phyloP scores from a whole-genome alignment of 1,140 invertebrate genomes.

The Orius laevigatus region DNA sequence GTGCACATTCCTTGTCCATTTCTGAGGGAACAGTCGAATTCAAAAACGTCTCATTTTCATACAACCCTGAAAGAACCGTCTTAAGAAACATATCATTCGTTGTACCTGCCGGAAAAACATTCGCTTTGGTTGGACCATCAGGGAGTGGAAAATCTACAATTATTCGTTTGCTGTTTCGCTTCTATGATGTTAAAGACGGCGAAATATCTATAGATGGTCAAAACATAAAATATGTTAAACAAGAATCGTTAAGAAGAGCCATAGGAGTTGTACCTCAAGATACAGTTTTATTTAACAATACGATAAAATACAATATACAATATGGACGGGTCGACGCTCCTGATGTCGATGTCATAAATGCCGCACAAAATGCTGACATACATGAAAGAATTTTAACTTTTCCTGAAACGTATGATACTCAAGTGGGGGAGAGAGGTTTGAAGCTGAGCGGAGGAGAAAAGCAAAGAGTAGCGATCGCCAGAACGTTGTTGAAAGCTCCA shows the following conservation, averaged over 20 bases:
- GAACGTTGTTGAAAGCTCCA: constrained; percentile 77
- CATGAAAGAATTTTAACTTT: constrained; percentile 82
- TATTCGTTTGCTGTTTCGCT: constrained; percentile 80
- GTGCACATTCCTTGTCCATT: constrained; percentile 52
- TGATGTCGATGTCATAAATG: constrained; percentile 70
- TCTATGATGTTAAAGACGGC: constrained; percentile 83
- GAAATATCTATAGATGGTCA: constrained; percentile 72
- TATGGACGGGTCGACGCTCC: constrained; percentile 70
- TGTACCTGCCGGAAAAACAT: constrained; percentile 74
- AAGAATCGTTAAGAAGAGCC: constrained; percentile 51
- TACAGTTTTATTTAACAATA: constrained; percentile 91
- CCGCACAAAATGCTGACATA: constrained; percentile 83
- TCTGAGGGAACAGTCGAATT: constrained; percentile 72
- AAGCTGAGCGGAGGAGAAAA: constrained; percentile 80
- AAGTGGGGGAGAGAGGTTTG: constrained; percentile 65
- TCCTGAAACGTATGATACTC: constrained; percentile 72
- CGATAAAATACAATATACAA: constrained; percentile 86
- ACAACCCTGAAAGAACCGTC: constrained; percentile 63
- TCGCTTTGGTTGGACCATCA: constrained; percentile 78
- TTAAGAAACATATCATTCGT: constrained; percentile 72
- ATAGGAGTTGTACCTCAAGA: constrained; percentile 95
- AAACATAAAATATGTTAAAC: constrained; percentile 64
- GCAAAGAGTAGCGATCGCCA: constrained; percentile 81
- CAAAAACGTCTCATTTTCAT: constrained; percentile 74
- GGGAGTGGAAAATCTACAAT: constrained; percentile 92